Conservation (phyloP, 2,113 vertebrate genomes). For the Rousettus leschenaultii region DNA sequence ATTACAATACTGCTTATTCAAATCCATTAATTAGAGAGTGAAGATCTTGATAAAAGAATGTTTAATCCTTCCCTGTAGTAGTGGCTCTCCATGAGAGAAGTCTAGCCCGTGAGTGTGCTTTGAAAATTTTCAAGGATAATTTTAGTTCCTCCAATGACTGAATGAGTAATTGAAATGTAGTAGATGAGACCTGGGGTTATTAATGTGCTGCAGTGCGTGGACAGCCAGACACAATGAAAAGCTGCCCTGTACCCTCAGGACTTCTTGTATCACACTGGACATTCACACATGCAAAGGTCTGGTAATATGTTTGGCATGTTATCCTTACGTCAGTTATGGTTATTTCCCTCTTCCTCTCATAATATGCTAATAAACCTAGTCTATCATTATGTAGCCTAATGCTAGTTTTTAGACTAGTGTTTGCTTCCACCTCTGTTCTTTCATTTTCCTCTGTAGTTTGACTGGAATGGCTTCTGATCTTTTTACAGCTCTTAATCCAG, state of each 20-base stretch:
- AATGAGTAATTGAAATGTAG: background rate
- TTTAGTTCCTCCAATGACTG: background rate
- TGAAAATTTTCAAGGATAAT: background rate
- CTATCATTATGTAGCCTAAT: background rate
- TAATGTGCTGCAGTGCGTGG: background rate
- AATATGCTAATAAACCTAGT: background rate
- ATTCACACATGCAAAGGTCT: background rate
- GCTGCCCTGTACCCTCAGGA: background rate
- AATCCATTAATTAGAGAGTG: background rate
- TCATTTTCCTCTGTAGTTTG: constrained; percentile 16
- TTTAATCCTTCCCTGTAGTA: background rate
- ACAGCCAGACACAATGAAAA: background rate
- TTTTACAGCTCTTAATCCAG: constrained; percentile 30
- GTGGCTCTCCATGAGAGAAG: background rate
- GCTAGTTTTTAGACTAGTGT: background rate
- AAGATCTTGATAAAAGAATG: background rate
- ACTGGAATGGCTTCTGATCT: background rate
- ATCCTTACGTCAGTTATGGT: background rate
- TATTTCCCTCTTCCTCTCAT: constrained; percentile 27
- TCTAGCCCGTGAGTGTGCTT: background rate
- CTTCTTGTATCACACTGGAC: background rate
- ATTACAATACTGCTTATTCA: background rate
- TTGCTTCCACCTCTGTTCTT: background rate
- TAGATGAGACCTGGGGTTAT: background rate
- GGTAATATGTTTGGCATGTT: background rate